Evolutionary conservation across 1,140 invertebrate genomes (phyloP).

Genomic region (Ips typographus): DNA sequence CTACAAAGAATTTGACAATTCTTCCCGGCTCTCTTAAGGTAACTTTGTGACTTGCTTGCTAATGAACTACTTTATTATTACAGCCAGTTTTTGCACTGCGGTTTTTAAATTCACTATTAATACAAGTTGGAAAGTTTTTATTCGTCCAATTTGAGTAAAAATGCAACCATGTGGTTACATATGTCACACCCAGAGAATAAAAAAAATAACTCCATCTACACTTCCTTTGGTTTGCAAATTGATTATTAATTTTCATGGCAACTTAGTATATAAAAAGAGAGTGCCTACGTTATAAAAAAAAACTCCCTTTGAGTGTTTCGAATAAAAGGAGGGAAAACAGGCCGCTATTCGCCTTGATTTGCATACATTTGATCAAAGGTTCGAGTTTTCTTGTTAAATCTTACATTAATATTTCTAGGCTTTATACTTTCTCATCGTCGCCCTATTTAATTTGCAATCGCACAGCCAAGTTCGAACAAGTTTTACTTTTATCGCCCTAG

Average conservation of each 20-base stretch:
- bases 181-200: no score
- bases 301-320: slow-evolving; percentile 17
- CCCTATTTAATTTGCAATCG: slow-evolving; percentile 21
- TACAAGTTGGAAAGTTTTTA: neutral
- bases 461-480: neutral
- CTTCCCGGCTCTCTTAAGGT: slow-evolving; percentile 25
- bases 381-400: slow-evolving; percentile 33
- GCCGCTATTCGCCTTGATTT: slow-evolving; percentile 25
- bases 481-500: slow-evolving; percentile 2
- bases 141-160: no score
- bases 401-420: slow-evolving; percentile 31
- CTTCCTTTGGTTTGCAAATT: slow-evolving; percentile 17
- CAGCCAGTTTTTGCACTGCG: slow-evolving; percentile 19
- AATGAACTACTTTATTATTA: slow-evolving; percentile 23
- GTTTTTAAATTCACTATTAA: neutral
- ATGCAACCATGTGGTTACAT: no score
- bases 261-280: slow-evolving; percentile 20
- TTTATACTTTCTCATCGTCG: slow-evolving; percentile 10
- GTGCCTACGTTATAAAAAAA: slow-evolving; percentile 19
- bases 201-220: neutral
- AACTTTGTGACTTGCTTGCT: slow-evolving; percentile 28
- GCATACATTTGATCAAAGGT: slow-evolving; percentile 34
- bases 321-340: slow-evolving; percentile 20
- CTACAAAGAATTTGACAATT: slow-evolving; percentile 31
- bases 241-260: slow-evolving; percentile 19